Conservation (phyloP, 2,888 invertebrate species). For the Caenorhabditis sinica region DNA sequence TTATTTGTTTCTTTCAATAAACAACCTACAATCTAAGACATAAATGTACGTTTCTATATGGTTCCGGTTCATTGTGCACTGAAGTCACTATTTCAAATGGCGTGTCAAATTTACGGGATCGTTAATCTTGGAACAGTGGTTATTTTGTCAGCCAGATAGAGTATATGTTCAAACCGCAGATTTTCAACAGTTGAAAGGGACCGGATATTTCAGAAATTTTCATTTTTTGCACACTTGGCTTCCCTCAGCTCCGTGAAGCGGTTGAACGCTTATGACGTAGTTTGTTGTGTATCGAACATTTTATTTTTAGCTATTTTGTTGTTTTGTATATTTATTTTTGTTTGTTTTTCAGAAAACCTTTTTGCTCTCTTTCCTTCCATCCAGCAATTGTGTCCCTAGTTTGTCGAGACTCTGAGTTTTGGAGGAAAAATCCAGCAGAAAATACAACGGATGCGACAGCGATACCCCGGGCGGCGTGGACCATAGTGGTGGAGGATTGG, state of each 20-base stretch:
- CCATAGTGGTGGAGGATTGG: conserved; percentile 37
- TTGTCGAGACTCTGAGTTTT: conserved; percentile 8
- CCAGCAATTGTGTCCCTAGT: conserved; percentile 47
- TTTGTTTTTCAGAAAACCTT: conserved; percentile 20
- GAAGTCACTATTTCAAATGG: too few relatives aligned
- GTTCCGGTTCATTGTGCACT: too few relatives aligned
- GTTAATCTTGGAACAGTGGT: too few relatives aligned
- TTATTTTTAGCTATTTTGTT: conserved; percentile 41
- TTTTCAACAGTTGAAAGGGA: too few relatives aligned
- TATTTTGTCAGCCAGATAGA: too few relatives aligned
- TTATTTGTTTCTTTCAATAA: too few relatives aligned
- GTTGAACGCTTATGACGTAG: conserved; percentile 17
- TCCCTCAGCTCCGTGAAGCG: neutral
- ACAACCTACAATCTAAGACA: too few relatives aligned
- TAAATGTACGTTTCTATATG: too few relatives aligned
- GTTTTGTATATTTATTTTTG: conserved; percentile 25
- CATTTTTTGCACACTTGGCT: neutral
- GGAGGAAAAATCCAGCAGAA: conserved; percentile 18
- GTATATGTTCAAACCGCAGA: too few relatives aligned
- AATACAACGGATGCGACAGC: conserved; percentile 51
- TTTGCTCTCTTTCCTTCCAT: neutral
- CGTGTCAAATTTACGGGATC: too few relatives aligned
- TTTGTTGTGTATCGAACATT: conserved; percentile 10
- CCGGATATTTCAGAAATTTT: neutral
- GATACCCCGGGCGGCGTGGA: conserved; percentile 12